Evolutionary conservation across 2,113 vertebrate genomes (phyloP), one percentile per base, ranked within the genome.

Genomic region (Eolophus roseicapilla): DNA sequence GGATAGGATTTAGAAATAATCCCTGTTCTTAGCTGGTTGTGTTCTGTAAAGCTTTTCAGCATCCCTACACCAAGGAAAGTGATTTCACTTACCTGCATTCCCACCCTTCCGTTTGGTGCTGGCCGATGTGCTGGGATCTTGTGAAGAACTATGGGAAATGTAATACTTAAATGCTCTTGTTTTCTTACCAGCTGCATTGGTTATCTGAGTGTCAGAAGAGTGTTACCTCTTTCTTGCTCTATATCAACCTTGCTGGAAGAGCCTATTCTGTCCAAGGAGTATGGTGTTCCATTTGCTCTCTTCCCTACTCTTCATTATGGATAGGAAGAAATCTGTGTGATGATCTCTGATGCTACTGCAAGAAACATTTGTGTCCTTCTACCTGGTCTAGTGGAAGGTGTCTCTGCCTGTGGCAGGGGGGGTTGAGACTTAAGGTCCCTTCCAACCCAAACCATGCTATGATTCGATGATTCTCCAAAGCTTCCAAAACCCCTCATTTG

Each of bases 1-100:
- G 85, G 68, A 53, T 92, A 23, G 73, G 93, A 81, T 88, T 94
- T 92, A 78, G 90, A 63, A 88, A 47, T 94, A 90, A 93, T 92
- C 88, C 63, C 19, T 1, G 3, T 49, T 80, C 43, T 88, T 86
- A 92, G 74, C 76, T 68, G 57, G 44, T 24, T 59, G 73, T 82
- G 49, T 87, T 93, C 49, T 52, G 28, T 81, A 59, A 86, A 92
- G 86, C 80, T 88, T 89, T 71, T n/a, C 69, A 68, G 80, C 33
- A 10, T 80, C 81, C 70, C 44, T 73, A 25, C 33, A 65, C 20
- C 8, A 5, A 67, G 50, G 64, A 69, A 68, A 75, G 68, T 13
- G 50, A 28, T 76, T 67, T 86, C 33, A 25, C 31, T 63, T 49
- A 35, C 62, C 47, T 70, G n/a, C 10, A 1, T 53, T 86, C 60